Percentiles rank a stretch among this genome's conserved stretches.
phyloP scores from a whole-genome alignment of 2,888 invertebrate genomes.

The Sphaerolaimus hirsutus region DNA sequence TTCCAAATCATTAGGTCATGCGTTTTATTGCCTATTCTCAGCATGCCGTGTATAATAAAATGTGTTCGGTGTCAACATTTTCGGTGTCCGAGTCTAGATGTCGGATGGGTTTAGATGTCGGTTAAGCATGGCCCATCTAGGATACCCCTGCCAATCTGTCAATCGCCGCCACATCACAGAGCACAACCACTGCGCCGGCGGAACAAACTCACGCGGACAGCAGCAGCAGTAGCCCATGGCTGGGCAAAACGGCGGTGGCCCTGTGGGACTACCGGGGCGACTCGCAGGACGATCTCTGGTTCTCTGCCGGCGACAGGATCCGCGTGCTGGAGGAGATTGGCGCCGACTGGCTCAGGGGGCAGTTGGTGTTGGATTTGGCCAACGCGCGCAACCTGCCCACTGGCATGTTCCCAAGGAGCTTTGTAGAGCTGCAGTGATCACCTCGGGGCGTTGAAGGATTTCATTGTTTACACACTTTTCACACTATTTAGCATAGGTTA shows the following conservation, averaged over 20 bases:
- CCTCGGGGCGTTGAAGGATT: too few relatives aligned
- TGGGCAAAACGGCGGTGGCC: neutral
- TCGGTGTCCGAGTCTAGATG: too few relatives aligned
- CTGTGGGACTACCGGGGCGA: constrained; percentile 1
- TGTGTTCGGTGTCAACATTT: too few relatives aligned
- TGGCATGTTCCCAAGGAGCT: constrained; percentile 1
- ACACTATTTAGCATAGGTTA: too few relatives aligned
- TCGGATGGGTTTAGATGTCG: too few relatives aligned
- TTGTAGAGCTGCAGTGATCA: neutral
- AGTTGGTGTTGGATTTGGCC: neutral
- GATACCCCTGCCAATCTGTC: neutral
- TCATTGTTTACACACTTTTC: too few relatives aligned
- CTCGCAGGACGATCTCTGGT: neutral
- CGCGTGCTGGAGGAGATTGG: neutral
- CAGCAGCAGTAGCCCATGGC: neutral
- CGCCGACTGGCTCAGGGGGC: constrained; percentile 1
- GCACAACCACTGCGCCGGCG: neutral
- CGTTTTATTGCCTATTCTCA: too few relatives aligned
- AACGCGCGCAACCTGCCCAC: neutral
- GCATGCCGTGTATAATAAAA: too few relatives aligned
- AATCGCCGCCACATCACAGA: neutral
- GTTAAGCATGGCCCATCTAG: neutral
- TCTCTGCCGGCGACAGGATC: constrained; percentile 1
- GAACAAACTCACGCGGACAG: neutral
- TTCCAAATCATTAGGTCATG: too few relatives aligned